phyloP scores from a whole-genome alignment of 1,140 invertebrate species.

The Nebria ingens region DNA sequence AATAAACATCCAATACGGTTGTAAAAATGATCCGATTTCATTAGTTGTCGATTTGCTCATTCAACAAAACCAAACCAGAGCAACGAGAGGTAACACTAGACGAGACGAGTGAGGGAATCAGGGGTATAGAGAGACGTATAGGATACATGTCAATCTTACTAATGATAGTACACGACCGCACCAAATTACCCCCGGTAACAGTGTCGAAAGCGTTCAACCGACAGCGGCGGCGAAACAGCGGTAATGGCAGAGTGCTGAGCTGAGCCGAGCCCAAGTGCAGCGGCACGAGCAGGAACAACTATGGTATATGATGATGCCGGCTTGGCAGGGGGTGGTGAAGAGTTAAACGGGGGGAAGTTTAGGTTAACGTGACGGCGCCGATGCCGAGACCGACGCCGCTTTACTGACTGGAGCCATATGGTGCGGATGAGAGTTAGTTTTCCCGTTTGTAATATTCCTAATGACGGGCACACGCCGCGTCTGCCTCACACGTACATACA shows the following conservation, averaged over 20 bases:
- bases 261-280: background rate
- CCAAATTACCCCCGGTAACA: constrained; percentile 27
- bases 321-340: background rate
- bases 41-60: too few relatives aligned
- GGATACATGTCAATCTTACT: constrained; percentile 33
- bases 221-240: background rate
- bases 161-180: constrained; percentile 34
- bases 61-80: too few relatives aligned
- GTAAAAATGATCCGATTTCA: too few relatives aligned
- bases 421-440: constrained; percentile 32
- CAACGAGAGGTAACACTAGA: too few relatives aligned
- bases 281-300: background rate
- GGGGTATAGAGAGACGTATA: background rate
- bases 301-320: background rate
- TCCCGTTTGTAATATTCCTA: constrained; percentile 36
- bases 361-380: background rate
- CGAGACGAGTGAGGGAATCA: background rate
- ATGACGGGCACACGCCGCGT: constrained; percentile 30
- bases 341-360: too few relatives aligned
- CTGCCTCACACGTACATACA: background rate
- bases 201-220: background rate
- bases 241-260: background rate
- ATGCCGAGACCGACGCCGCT: constrained; percentile 2
- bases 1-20: too few relatives aligned
- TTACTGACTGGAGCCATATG: constrained; percentile 29